Evolutionary conservation across 1,140 invertebrate species (phyloP), one percentile per base, ranked within the genome.

Genomic region (Saccostrea cuccullata): DNA sequence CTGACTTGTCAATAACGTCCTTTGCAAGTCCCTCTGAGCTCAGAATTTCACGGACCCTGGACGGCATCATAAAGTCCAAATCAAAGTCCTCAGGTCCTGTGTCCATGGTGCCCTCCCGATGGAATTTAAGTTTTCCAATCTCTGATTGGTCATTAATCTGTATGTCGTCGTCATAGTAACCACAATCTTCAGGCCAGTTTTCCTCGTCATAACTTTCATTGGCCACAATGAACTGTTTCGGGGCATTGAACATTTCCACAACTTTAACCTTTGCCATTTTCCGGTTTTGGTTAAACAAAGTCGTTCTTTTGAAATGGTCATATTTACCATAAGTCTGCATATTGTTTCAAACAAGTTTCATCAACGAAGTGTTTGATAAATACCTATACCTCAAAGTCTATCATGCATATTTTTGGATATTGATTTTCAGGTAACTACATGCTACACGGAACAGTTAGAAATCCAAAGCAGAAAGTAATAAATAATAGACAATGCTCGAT

Each of bases 11-110:
- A 15, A 87, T 87, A 26, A 87, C 86, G 11, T 87, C 55, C 4
- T 67, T 87, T 9, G 86, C 23, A 12, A 87, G 30, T 23, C 86
- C 86, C 73, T 87, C 86, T 1, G 82, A 84, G 9, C 86, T 55
- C 23, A 87, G 26, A 40, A 87, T 84, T 87, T 87, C 86, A 4
- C 86, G 86, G 20, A 87, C 86, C 36, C 86, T 60, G 15, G 86
- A 87, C 12, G 86, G 86, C 86, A 87, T 87, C 86, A 87, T 87
- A 30, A 87, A 87, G 40, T 87, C 86, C 8, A 83, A 30, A 47
- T 87, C 86, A 55, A 67, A 55, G 9, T 87, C 55, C 55, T 87
- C 86, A 0, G 36, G 26, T n/a, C 26, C n/a, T 67, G 77, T 20
- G 8, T 87, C 86, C 30, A 58, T 85, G 55, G 55, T 85, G 47